phyloP scores from a whole-genome alignment of 2,113 vertebrate species.

The Oryzias woworae region DNA sequence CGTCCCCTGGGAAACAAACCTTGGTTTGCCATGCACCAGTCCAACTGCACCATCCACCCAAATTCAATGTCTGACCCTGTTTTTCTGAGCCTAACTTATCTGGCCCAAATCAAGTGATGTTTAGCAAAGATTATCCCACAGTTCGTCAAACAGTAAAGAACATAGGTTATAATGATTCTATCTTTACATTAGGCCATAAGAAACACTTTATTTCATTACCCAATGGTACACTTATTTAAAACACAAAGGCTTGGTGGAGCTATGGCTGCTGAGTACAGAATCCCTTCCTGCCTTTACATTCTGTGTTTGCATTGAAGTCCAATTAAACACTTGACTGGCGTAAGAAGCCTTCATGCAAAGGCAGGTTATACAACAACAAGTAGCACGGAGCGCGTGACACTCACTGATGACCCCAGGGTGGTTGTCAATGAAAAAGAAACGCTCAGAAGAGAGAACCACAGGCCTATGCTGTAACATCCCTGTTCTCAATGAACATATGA shows the following conservation, averaged over 20 bases:
- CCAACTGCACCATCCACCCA: too few relatives aligned
- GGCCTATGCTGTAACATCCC: slow-evolving; percentile 45
- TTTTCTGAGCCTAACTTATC: too few relatives aligned
- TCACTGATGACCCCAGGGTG: slow-evolving; percentile 27
- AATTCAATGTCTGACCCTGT: too few relatives aligned
- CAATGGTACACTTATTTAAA: neutral
- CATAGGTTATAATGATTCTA: too few relatives aligned
- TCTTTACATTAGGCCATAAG: neutral
- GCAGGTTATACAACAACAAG: slow-evolving; percentile 62
- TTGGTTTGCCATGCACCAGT: too few relatives aligned
- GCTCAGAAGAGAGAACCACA: slow-evolving; percentile 36
- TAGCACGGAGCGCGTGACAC: slow-evolving; percentile 47
- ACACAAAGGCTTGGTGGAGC: slow-evolving; percentile 12
- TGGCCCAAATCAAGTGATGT: too few relatives aligned
- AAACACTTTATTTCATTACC: neutral
- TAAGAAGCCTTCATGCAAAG: slow-evolving; percentile 41
- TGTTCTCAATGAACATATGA: slow-evolving; percentile 50
- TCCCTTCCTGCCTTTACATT: slow-evolving; percentile 43
- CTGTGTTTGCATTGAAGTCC: slow-evolving; percentile 50
- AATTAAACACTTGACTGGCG: slow-evolving; percentile 25
- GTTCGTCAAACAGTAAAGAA: too few relatives aligned
- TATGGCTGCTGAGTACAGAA: slow-evolving; percentile 17
- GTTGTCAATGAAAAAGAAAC: slow-evolving; percentile 16
- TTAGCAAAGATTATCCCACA: too few relatives aligned
- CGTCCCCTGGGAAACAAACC: too few relatives aligned